phyloP scores from a whole-genome alignment of 2,888 invertebrate species.

The Leucoma salicis region DNA sequence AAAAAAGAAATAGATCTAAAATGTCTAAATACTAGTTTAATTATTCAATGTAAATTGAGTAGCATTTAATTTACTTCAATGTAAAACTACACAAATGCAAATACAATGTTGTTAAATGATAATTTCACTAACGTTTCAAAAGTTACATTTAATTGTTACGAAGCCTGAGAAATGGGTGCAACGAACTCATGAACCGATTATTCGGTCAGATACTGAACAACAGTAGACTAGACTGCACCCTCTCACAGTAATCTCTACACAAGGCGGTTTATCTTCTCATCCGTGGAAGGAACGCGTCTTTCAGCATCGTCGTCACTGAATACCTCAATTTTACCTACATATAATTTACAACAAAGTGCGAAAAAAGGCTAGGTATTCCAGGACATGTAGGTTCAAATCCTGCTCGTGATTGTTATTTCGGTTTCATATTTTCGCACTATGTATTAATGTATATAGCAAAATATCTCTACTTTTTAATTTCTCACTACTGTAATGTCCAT shows the following conservation, averaged over 20 bases:
- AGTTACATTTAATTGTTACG: neutral
- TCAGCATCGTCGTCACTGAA: neutral
- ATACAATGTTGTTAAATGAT: neutral
- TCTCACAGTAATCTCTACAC: neutral
- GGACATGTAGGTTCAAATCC: no score
- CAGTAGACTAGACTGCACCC: neutral
- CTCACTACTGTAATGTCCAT: no score
- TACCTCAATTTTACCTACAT: no score
- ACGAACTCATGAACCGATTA: conserved; percentile 1
- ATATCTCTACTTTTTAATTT: no score
- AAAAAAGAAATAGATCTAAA: neutral
- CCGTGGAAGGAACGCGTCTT: neutral
- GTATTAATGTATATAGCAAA: no score
- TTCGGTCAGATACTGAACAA: conserved; percentile 1
- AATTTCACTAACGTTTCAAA: neutral
- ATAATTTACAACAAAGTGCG: no score
- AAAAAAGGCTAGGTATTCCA: no score
- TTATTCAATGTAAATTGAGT: neutral
- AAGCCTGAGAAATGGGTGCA: neutral
- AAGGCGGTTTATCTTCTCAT: neutral
- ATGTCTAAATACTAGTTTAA: neutral
- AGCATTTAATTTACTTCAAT: neutral
- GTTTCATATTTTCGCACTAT: no score
- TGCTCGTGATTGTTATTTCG: no score
- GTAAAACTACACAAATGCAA: neutral